A percentile compares a stretch with the other conserved stretches of the same genome.
These are phyloP conservation scores for Drosophila falleni DNA, from an alignment of 2,888 invertebrate species.

Conservation along the genomic window DNA sequence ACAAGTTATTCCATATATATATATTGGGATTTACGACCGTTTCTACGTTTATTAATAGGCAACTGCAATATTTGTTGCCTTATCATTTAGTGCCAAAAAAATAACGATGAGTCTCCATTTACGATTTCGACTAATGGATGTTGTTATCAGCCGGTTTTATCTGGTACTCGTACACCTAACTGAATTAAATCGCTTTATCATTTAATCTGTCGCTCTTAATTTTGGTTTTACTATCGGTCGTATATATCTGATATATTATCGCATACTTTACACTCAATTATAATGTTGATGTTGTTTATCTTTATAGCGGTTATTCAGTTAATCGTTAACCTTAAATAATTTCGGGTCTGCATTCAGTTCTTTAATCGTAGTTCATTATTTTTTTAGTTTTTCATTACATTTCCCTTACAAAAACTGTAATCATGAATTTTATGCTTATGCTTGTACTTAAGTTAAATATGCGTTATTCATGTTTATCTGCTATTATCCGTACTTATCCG, in stretches of 20 bases:
- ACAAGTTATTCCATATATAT: conserved; percentile 31
- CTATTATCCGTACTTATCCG: conserved; percentile 15
- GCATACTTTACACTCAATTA: neutral
- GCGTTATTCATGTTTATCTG: conserved; percentile 7
- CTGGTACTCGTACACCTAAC: neutral
- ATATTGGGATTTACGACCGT: conserved; percentile 23
- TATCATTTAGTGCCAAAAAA: conserved; percentile 20
- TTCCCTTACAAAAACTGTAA: neutral
- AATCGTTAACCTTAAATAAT: neutral
- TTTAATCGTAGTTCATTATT: neutral
- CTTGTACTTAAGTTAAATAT: neutral
- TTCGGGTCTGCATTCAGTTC: neutral
- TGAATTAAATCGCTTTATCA: conserved; percentile 1
- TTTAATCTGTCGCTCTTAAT: neutral
- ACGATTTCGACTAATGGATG: conserved; percentile 10
- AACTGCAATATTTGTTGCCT: conserved; percentile 11
- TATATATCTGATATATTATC: conserved; percentile 1
- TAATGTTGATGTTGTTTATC: neutral
- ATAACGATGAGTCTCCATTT: conserved; percentile 12
- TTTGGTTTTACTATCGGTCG: neutral
- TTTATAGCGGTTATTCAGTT: neutral
- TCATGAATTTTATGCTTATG: neutral
- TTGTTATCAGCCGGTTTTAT: conserved; percentile 36
- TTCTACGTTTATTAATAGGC: conserved; percentile 15
- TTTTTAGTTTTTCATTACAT: too few species aligned